A percentile compares a stretch with the other conserved stretches of the same genome.
These are phyloP conservation scores for Odontocerum albicorne DNA, from an alignment of 2,888 invertebrate genomes.

Conservation along the genomic window DNA sequence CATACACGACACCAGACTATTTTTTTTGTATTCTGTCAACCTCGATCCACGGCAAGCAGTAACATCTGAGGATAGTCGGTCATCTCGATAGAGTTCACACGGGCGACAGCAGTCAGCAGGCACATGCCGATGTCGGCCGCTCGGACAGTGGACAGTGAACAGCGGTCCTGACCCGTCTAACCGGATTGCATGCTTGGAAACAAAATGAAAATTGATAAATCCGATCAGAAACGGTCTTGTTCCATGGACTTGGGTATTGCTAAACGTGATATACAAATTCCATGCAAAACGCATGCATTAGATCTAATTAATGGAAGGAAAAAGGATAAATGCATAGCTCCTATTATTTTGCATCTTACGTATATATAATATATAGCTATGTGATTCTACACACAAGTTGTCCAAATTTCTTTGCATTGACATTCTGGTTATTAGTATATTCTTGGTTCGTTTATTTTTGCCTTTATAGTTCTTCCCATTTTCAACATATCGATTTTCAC, in stretches of 20 bases:
- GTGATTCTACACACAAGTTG: no score
- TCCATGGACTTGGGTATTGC: not conserved
- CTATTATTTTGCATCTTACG: no score
- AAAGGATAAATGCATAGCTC: no score
- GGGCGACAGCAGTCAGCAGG: constrained; percentile 20
- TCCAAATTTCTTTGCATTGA: no score
- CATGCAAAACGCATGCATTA: not conserved
- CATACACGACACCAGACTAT: no score
- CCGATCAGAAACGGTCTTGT: not conserved
- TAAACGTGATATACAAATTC: not conserved
- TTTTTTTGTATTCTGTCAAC: no score
- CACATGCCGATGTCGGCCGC: constrained; percentile 18
- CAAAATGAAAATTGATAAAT: constrained; percentile 23
- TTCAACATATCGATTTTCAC: no score
- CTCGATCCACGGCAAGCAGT: not conserved
- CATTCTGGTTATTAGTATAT: no score
- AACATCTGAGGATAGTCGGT: constrained; percentile 3
- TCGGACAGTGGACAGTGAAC: constrained; percentile 3
- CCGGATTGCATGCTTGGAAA: constrained; percentile 9
- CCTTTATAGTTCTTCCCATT: no score
- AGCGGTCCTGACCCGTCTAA: no score
- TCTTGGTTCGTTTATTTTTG: no score
- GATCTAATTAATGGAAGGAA: not conserved
- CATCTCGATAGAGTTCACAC: not conserved
- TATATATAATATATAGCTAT: no score